Conservation (phyloP, 2,888 invertebrate species). For the Amphiduros pacificus region DNA sequence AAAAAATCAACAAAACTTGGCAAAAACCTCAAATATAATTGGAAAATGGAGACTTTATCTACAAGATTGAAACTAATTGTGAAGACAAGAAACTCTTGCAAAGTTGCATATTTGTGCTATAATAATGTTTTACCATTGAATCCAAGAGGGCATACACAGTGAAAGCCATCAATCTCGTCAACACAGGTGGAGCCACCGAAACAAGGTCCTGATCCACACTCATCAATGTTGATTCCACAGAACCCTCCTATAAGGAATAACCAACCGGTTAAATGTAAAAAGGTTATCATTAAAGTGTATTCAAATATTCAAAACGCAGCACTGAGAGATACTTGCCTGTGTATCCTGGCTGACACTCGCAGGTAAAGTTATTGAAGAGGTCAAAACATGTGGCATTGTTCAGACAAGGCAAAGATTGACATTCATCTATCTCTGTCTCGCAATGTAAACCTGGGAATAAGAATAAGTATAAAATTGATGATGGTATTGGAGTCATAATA, state of each 20-base stretch:
- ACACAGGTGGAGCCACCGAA: constrained; percentile 43
- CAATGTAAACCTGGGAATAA: constrained; percentile 23
- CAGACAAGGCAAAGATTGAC: constrained; percentile 63
- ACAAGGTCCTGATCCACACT: constrained; percentile 63
- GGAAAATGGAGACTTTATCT: too few species aligned
- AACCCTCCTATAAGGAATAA: constrained; percentile 48
- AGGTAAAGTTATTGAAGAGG: constrained; percentile 10
- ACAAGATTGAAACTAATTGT: too few species aligned
- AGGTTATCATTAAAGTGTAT: too few species aligned
- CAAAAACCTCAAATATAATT: not conserved
- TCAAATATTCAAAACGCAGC: not conserved
- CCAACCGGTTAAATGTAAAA: not conserved
- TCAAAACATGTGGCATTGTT: constrained; percentile 49
- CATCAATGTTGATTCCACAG: constrained; percentile 62
- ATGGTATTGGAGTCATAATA: too few species aligned
- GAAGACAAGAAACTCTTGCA: too few species aligned
- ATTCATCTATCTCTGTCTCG: constrained; percentile 75
- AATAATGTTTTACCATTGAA: constrained; percentile 41
- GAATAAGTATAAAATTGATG: too few species aligned
- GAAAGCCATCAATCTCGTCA: constrained; percentile 38
- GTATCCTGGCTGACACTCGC: constrained; percentile 24
- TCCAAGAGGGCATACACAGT: constrained; percentile 21
- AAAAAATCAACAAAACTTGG: too few species aligned
- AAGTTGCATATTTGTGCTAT: too few species aligned
- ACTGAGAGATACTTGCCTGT: constrained; percentile 5